Conservation (phyloP, 2,797 vertebrate species). For the Cossypha heuglini region DNA sequence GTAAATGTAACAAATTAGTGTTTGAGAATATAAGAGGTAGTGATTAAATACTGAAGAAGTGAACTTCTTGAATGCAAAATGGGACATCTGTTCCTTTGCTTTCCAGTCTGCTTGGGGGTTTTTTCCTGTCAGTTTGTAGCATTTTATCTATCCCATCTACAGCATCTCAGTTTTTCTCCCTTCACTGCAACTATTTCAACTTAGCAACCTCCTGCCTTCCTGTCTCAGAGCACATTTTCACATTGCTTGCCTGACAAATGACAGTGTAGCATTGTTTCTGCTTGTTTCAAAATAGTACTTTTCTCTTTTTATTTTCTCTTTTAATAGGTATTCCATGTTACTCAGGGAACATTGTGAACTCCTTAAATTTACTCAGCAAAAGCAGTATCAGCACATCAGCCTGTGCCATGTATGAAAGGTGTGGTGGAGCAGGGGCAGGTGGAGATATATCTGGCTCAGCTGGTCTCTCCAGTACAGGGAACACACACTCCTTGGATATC, state of each 20-base stretch:
- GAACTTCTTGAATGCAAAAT: background rate
- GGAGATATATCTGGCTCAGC: background rate
- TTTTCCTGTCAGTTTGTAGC: background rate
- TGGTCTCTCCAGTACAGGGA: background rate
- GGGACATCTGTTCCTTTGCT: background rate
- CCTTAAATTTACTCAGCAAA: background rate
- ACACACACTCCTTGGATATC: background rate
- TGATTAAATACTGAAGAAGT: background rate
- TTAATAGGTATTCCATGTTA: background rate
- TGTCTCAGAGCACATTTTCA: background rate
- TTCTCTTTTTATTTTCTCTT: background rate
- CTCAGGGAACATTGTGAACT: background rate
- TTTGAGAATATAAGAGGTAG: background rate
- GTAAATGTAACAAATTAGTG: background rate
- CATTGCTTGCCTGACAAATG: background rate
- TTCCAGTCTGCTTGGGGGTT: background rate
- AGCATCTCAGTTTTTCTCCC: background rate
- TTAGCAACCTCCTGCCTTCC: background rate
- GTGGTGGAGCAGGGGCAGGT: background rate
- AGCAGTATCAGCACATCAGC: background rate
- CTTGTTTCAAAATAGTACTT: fast-evolving
- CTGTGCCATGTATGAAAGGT: background rate
- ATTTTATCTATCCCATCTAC: background rate
- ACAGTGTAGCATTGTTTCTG: background rate
- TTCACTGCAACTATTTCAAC: background rate